Base-by-base conservation (phyloP, 1,140 invertebrate species). In the Epicauta chinensis region DNA sequence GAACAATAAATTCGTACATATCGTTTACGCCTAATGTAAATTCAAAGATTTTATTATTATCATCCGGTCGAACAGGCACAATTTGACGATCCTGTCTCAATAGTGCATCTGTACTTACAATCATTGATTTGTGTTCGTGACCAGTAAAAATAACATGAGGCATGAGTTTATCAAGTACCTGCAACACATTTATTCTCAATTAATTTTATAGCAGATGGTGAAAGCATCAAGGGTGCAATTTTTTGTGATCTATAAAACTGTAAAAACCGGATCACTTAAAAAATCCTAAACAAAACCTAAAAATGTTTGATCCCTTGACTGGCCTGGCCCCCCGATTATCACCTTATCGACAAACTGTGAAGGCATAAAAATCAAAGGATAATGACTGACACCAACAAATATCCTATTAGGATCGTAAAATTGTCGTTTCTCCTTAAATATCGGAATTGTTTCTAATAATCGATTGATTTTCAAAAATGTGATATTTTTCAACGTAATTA, bases 61-160 rank as follows among this genome's bases (percentile, higher is more conserved):
- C n/a, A n/a, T 78, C 68, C 7, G 71, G 67, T 12, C 69, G 70
- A 17, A 77, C 56, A 40, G 71, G 61, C 62, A 66, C 66, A 42
- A 77, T 69, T 35, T 74, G 68, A 51, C 72, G 72, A 29, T 75
- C 61, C 45, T 75, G 67, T 56, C 74, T 70, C 2, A 73, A 68
- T 5, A 70, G 63, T 23, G 67, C 67, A 57, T 77, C 71, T n/a
- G 71, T 68, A 55, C 67, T 75, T 40, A 80, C 70, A 56, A 79
- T 76, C 67, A 76, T 75, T 0, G 81, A 81, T 60, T 81, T 81
- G 65, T 94, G 91, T 64, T 87, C 84, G 65, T 94, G 91, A 2
- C 82, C 92, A 51, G 87, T 86, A 62, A 94, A 87, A 61, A 93
- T 86, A 50, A 93, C 73, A 64, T 90, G 81, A 31, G 90, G 89